Conservation (phyloP, 92 coral and sea anemone genomes). For the Epizoanthus ramosus region DNA sequence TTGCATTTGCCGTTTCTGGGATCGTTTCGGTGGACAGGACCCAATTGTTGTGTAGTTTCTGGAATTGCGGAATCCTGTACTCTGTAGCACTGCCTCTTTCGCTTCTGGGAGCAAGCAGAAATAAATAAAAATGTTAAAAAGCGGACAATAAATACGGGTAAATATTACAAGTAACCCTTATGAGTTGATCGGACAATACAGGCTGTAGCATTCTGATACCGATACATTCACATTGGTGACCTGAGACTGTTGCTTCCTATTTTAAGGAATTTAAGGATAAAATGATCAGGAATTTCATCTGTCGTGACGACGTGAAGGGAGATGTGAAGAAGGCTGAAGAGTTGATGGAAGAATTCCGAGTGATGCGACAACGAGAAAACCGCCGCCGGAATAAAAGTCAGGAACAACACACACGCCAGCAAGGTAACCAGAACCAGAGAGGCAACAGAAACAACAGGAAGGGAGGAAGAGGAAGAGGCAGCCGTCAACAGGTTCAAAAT, state of each 20-base stretch:
- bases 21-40: no score
- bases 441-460: background rate
- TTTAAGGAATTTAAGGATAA: constrained; percentile 36
- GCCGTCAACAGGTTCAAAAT: background rate
- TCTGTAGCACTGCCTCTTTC: no score
- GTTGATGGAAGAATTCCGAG: constrained; percentile 14
- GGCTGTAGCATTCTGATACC: no score
- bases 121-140: no score
- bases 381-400: background rate
- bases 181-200: background rate
- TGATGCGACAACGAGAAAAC: constrained; percentile 7
- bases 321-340: constrained; percentile 41
- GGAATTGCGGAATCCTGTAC: no score
- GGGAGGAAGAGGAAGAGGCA: background rate
- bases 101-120: no score
- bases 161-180: no score
- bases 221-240: no score
- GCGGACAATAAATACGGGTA: no score
- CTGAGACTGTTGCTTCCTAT: background rate
- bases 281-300: constrained; percentile 46
- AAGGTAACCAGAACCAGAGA: background rate
- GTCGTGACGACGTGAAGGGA: constrained; percentile 62
- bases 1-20: no score
- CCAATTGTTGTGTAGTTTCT: no score
- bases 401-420: background rate